Percentiles rank a stretch among this genome's conserved stretches.
phyloP scores from a whole-genome alignment of 2,797 vertebrate species.

The Falco berigora region DNA sequence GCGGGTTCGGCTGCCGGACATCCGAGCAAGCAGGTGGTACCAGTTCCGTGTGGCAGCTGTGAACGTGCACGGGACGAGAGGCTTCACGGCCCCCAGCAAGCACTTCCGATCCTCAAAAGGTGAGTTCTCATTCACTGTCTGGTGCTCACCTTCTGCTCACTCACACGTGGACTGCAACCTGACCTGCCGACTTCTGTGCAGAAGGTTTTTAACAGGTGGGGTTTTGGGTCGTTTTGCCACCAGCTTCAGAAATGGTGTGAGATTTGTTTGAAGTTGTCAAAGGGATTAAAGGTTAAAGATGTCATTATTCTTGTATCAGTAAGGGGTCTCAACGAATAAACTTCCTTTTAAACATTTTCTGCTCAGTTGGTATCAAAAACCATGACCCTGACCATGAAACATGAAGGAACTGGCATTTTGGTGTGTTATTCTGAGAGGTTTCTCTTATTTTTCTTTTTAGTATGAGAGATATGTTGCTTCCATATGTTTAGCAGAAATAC shows the following conservation, averaged over 20 bases:
- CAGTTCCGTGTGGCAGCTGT: slow-evolving; percentile 96
- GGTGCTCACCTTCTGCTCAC: not conserved
- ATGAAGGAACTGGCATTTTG: not conserved
- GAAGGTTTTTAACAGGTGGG: not conserved
- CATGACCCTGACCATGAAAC: not conserved
- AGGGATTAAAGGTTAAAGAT: not conserved
- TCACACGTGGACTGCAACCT: fast-evolving
- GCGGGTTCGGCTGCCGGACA: slow-evolving; percentile 80
- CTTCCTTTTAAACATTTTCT: not conserved
- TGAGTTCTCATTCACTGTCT: slow-evolving; percentile 45
- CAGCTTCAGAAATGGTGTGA: not conserved
- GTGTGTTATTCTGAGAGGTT: not conserved
- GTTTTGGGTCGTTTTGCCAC: not conserved
- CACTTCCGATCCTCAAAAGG: slow-evolving; percentile 95
- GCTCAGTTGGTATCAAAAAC: not conserved
- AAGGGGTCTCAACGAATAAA: not conserved
- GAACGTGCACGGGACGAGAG: slow-evolving; percentile 91
- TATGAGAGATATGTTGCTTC: not conserved
- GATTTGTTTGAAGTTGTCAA: not conserved
- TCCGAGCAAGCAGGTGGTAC: slow-evolving; percentile 92
- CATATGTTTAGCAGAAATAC: not conserved
- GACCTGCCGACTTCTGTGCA: not conserved
- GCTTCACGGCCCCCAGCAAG: slow-evolving; percentile 96
- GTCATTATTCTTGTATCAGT: not conserved
- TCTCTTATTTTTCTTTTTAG: not conserved